Evolutionary conservation across 2,113 vertebrate species (phyloP).

Genomic region (Conger conger): DNA sequence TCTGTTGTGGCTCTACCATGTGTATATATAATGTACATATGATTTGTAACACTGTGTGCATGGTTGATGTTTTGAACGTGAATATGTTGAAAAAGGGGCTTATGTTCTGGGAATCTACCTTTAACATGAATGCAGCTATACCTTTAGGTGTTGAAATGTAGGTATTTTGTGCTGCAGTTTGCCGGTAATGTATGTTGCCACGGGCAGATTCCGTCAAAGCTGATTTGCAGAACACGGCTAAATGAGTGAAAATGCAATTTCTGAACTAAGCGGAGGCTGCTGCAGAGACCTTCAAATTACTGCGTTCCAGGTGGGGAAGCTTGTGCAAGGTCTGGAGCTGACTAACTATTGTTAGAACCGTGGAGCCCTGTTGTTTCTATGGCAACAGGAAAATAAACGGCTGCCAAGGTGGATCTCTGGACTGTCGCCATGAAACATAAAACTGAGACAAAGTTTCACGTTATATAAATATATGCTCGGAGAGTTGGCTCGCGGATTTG

Average conservation of each 20-base stretch:
- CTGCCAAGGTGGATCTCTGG: slow-evolving; percentile 54
- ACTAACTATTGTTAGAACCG: slow-evolving; percentile 47
- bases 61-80: no score
- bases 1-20: background rate
- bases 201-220: slow-evolving; percentile 16
- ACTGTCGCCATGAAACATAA: slow-evolving; percentile 38
- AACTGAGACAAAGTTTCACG: slow-evolving; percentile 28
- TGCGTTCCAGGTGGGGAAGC: slow-evolving; percentile 22
- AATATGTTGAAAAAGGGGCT: background rate
- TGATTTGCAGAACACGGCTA: slow-evolving; percentile 33
- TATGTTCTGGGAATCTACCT: background rate
- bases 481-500: slow-evolving; percentile 22
- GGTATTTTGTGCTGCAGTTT: background rate
- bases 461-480: slow-evolving; percentile 30
- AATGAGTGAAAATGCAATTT: slow-evolving; percentile 40
- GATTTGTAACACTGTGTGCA: no score
- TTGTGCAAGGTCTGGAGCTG: slow-evolving; percentile 32
- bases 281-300: slow-evolving; percentile 37
- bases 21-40: no score
- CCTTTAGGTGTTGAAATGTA: background rate
- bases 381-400: slow-evolving; percentile 67
- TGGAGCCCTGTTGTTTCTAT: slow-evolving; percentile 63
- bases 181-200: background rate
- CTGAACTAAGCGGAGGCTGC: slow-evolving; percentile 36
- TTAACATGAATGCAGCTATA: background rate